These are phyloP conservation scores for Steinernema feltiae DNA, from an alignment of 1,140 invertebrate species.

Conservation along the genomic window DNA sequence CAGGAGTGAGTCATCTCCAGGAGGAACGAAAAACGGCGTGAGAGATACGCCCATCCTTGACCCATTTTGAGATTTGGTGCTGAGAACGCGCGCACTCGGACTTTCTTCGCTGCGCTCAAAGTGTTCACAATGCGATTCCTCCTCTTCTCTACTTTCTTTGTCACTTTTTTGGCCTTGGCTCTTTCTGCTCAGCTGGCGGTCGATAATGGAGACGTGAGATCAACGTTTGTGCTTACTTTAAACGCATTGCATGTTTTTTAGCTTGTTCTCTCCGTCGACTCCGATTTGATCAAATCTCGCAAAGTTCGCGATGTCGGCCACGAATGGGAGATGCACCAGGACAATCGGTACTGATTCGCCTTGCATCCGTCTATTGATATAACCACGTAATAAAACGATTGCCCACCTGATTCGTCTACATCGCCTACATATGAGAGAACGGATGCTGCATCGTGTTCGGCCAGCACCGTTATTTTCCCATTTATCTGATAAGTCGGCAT, in stretches of 20 bases:
- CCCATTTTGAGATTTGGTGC: not conserved
- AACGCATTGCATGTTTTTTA: not conserved
- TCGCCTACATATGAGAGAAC: not conserved
- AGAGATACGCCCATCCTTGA: constrained; percentile 8
- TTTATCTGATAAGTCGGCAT: not conserved
- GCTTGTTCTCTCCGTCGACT: not conserved
- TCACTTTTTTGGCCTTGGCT: not conserved
- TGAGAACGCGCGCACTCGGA: not conserved
- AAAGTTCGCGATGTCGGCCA: not conserved
- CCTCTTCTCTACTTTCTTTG: not conserved
- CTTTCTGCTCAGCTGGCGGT: not conserved
- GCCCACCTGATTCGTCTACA: not conserved
- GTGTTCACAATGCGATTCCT: not conserved
- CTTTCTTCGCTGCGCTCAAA: not conserved
- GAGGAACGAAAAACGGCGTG: not conserved
- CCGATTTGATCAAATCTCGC: not conserved
- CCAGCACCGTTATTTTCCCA: not conserved
- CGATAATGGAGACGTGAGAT: not conserved
- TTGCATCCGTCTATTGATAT: not conserved
- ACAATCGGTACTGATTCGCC: not conserved
- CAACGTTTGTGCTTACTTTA: not conserved
- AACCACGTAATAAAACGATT: not conserved
- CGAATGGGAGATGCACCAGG: not conserved
- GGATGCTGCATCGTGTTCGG: not conserved
- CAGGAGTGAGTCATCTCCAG: not conserved